phyloP scores from a whole-genome alignment of 2,113 vertebrate genomes.

The Drymodes brunneopygia region DNA sequence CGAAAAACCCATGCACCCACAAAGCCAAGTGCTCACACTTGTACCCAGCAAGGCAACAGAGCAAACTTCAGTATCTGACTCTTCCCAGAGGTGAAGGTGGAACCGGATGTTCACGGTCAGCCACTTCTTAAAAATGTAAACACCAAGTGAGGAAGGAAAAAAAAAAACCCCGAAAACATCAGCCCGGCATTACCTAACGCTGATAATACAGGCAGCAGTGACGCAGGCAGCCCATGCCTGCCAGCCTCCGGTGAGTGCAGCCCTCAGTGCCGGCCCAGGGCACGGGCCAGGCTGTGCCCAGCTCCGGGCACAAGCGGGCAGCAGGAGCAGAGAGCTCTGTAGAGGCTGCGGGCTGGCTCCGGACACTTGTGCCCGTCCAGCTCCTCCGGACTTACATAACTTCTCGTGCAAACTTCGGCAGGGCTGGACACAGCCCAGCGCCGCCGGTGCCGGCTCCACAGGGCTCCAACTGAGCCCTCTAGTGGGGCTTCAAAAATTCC shows the following conservation, averaged over 20 bases:
- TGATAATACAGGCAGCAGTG: neutral
- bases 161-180: neutral
- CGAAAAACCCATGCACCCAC: neutral
- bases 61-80: neutral
- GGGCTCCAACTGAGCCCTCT: constrained; percentile 38
- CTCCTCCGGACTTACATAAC: neutral
- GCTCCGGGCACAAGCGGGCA: neutral
- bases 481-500: constrained; percentile 12
- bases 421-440: neutral
- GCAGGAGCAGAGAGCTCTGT: fast-evolving
- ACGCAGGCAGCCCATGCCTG: neutral
- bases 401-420: neutral
- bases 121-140: constrained; percentile 6
- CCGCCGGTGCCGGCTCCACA: neutral
- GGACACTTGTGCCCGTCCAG: fast-evolving
- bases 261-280: neutral
- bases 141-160: neutral
- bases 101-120: neutral
- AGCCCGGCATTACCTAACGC: neutral
- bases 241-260: fast-evolving
- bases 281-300: fast-evolving
- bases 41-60: neutral
- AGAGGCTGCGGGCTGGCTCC: neutral
- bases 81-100: neutral
- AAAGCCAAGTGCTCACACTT: neutral